Conservation (phyloP, 2,113 vertebrate species). For the Siphamia tubifer region DNA sequence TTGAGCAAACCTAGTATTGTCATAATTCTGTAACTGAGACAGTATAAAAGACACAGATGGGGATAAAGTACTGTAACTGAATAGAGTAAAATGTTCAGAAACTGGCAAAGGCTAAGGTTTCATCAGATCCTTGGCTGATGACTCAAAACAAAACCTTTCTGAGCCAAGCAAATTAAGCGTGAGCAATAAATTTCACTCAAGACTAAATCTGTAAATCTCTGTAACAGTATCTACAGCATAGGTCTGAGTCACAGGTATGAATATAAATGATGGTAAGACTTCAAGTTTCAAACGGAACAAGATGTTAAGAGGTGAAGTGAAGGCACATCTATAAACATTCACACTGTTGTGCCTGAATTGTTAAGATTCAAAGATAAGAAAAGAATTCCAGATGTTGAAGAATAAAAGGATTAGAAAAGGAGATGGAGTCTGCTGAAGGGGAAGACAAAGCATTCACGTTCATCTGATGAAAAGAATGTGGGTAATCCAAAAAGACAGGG, state of each 20-base stretch:
- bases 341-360: background rate
- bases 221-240: background rate
- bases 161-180: background rate
- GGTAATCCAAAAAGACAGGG: slow-evolving; percentile 54
- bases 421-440: slow-evolving; percentile 23
- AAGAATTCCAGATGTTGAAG: slow-evolving; percentile 8
- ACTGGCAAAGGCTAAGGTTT: background rate
- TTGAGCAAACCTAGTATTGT: background rate
- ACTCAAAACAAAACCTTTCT: no score
- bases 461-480: slow-evolving; percentile 50
- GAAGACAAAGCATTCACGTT: slow-evolving; percentile 29
- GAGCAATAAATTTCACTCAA: background rate
- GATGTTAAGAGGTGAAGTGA: slow-evolving; percentile 15
- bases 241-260: background rate
- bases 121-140: background rate
- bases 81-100: background rate
- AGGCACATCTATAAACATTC: background rate
- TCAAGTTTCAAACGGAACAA: background rate
- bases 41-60: background rate
- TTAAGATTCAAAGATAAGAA: slow-evolving; percentile 2
- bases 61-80: no score
- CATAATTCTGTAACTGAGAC: background rate
- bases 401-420: slow-evolving; percentile 11
- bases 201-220: background rate
- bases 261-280: background rate